Percentiles rank a stretch among this genome's conserved stretches.
These are phyloP conservation scores for Bradypodion ventrale DNA, from an alignment of 2,797 vertebrate genomes.

Conservation along the genomic window DNA sequence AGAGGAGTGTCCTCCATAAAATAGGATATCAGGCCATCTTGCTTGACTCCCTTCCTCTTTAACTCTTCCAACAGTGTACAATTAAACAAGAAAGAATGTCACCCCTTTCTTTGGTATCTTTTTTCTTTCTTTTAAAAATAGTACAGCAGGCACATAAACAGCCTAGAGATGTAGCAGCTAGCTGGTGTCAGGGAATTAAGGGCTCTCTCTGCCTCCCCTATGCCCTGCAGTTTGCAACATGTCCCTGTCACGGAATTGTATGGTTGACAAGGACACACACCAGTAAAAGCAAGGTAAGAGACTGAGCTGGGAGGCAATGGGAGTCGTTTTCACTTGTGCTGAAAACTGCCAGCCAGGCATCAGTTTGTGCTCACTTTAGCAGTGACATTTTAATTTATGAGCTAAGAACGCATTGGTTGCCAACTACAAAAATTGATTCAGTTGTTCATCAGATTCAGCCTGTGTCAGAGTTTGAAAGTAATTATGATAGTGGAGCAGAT, in stretches of 20 bases:
- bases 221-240: slow-evolving; percentile 29
- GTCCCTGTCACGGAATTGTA: slow-evolving; percentile 17
- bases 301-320: slow-evolving; percentile 22
- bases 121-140: neutral
- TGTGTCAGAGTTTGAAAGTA: slow-evolving; percentile 77
- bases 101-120: neutral
- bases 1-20: too few species aligned
- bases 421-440: slow-evolving; percentile 77
- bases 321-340: slow-evolving; percentile 10
- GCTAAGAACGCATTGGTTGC: slow-evolving; percentile 68
- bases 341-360: slow-evolving; percentile 57
- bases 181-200: slow-evolving; percentile 8
- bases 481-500: slow-evolving; percentile 78
- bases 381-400: slow-evolving; percentile 80
- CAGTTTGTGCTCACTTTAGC: slow-evolving; percentile 65
- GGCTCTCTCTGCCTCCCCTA: slow-evolving; percentile 17
- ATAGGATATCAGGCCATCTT: too few species aligned
- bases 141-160: neutral
- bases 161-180: neutral
- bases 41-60: too few species aligned
- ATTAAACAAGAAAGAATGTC: neutral
- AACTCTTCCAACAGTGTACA: neutral
- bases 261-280: slow-evolving; percentile 29
- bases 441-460: slow-evolving; percentile 78
- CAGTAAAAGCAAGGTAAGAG: neutral